Evolutionary conservation across 2,888 invertebrate genomes (phyloP), one percentile per base, ranked within the genome.

Genomic region (Euzophera pinguis): DNA sequence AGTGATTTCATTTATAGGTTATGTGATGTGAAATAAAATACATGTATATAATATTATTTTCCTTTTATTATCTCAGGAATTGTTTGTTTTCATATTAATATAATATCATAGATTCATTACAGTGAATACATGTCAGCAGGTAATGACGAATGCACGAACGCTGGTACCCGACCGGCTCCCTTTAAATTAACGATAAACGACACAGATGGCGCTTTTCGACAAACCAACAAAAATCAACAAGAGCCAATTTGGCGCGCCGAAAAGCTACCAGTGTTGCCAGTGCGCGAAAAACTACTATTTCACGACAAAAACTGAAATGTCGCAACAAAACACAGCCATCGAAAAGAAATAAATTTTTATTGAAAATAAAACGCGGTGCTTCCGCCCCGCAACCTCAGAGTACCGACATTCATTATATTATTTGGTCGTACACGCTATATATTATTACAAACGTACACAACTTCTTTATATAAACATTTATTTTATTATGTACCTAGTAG

Each of bases 31-130:
- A 78, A 83, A 80, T 78, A 72, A 85, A 84, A 81, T 72, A 64
- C 60, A 41, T 27, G 27, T 63, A 63, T 78, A 71, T 75, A 81
- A 81, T 82, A 78, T 78, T 80, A 78, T 82, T 69, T 74, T 79
- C 78, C 75, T 81, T 87, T 87, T 84, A 84, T 86, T 87, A 81
- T 85, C 74, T 83, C 83, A 86, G 86, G 85, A 86, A 85, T 84
- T 81, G 81, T 79, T 80, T 79, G 76, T 85, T 84, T 82, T 83
- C 80, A 81, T 84, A 82, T 75, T 81, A 82, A 84, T 81, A 83
- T 84, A 84, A 81, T 84, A 84, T 84, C 78, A 83, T 85, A 84
- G 79, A 82, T 78, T 81, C 72, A 79, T 82, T 81, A 84, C 82
- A 87, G 78, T 81, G 82, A 76, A 76, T 82, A 82, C 78, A 80